Percentiles rank a stretch among this genome's conserved stretches.
Evolutionary conservation across 2,113 vertebrate species (phyloP).

Genomic region (Cyprinodon brontotheroides): DNA sequence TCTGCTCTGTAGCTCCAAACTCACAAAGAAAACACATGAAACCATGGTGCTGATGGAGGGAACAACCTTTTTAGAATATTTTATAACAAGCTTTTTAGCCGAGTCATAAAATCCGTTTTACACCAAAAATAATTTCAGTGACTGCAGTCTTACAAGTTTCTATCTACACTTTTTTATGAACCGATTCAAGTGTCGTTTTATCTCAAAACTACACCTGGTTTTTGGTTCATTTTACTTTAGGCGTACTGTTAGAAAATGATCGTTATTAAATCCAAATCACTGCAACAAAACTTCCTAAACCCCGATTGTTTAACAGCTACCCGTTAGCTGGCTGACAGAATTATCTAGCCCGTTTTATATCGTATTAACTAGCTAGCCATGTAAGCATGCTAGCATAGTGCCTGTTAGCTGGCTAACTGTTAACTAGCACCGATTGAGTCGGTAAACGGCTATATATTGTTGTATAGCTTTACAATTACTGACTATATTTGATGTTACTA

Average conservation of each 20-base stretch:
- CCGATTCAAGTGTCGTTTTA: not conserved
- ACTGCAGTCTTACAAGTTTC: slow-evolving; percentile 30
- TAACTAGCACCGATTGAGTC: slow-evolving; percentile 25
- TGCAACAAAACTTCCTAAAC: not conserved
- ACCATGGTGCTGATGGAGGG: slow-evolving; percentile 80
- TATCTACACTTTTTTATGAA: not conserved
- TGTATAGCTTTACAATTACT: slow-evolving; percentile 24
- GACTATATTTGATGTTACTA: slow-evolving; percentile 18
- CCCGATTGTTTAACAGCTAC: slow-evolving; percentile 4
- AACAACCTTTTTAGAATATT: slow-evolving; percentile 83
- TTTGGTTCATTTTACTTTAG: slow-evolving; percentile 18
- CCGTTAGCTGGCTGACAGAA: slow-evolving; percentile 39
- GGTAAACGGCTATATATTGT: slow-evolving; percentile 15
- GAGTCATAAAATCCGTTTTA: slow-evolving; percentile 21
- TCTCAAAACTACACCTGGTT: not conserved
- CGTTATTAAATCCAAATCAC: slow-evolving; percentile 1
- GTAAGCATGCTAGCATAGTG: slow-evolving; percentile 45
- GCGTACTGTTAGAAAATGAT: not conserved
- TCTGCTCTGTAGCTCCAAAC: slow-evolving; percentile 54
- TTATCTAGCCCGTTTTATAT: slow-evolving; percentile 16
- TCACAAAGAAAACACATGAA: slow-evolving; percentile 38
- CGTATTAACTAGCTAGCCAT: slow-evolving; percentile 41
- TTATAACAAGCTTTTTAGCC: slow-evolving; percentile 53
- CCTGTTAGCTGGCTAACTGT: slow-evolving; percentile 50
- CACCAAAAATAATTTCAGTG: slow-evolving; percentile 38